Evolutionary conservation across 2,113 vertebrate genomes (phyloP).

Genomic region (Aphyosemion australe): DNA sequence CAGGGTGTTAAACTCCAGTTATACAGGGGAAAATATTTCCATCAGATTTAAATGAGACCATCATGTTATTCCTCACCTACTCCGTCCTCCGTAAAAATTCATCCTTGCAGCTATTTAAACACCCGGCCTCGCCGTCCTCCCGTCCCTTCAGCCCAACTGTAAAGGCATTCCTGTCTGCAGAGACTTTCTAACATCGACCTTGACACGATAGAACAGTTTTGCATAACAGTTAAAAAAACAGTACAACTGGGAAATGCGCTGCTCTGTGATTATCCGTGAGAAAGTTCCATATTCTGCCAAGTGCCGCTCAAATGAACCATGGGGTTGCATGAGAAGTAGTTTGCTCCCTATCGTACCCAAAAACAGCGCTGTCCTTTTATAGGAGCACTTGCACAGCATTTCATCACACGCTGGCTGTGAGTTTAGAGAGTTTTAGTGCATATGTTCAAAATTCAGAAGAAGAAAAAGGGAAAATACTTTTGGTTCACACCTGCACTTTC

Average conservation of each 20-base stretch:
- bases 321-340: constrained; percentile 23
- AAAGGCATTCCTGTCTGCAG: constrained; percentile 42
- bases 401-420: constrained; percentile 31
- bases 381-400: constrained; percentile 27
- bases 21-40: background rate
- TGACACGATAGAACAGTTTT: constrained; percentile 29
- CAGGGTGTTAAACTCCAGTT: background rate
- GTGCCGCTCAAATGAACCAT: constrained; percentile 40
- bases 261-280: constrained; percentile 34
- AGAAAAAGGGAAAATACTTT: background rate
- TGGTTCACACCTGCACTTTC: constrained; percentile 25
- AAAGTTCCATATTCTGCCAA: constrained; percentile 27
- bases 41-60: background rate
- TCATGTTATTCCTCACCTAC: background rate
- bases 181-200: constrained; percentile 28
- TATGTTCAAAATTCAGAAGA: constrained; percentile 13
- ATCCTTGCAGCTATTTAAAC: no score
- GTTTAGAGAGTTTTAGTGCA: constrained; percentile 20
- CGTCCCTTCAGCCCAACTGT: background rate
- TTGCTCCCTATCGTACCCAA: constrained; percentile 14
- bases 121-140: no score
- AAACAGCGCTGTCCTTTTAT: constrained; percentile 26
- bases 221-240: constrained; percentile 50
- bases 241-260: constrained; percentile 29
- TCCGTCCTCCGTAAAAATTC: background rate